These are phyloP conservation scores for Tinamus guttatus DNA, from an alignment of 2,113 vertebrate genomes.

Conservation along the genomic window DNA sequence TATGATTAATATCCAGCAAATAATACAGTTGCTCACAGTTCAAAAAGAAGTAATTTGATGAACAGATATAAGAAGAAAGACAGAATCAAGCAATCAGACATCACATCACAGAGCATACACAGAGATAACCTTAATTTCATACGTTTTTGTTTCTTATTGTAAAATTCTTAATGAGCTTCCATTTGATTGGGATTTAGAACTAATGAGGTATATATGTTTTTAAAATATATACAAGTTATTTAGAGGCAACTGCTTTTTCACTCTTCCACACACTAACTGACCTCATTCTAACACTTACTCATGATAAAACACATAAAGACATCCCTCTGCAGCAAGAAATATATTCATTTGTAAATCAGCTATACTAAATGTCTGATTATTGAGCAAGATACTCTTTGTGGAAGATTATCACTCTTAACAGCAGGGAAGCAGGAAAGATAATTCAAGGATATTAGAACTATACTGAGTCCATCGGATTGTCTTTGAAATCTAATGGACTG, in stretches of 20 bases:
- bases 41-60: not conserved
- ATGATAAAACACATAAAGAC: not conserved
- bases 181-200: not conserved
- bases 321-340: not conserved
- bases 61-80: not conserved
- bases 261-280: not conserved
- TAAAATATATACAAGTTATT: not conserved
- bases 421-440: not conserved
- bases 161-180: not conserved
- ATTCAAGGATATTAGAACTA: not conserved
- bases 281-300: not conserved
- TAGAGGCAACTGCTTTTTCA: not conserved
- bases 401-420: not conserved
- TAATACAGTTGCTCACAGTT: not conserved
- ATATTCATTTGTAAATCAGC: not conserved
- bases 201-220: fast-evolving
- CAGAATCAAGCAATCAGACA: not conserved
- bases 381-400: not conserved
- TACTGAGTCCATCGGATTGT: not conserved
- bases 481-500: not conserved
- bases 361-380: not conserved
- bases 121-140: not conserved
- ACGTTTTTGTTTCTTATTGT: not conserved
- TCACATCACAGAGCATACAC: not conserved
- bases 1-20: not conserved